Percentiles rank a stretch among this genome's conserved stretches.
Conservation (phyloP, 1,140 invertebrate species). For the Ceratoteleas bidentatus region DNA sequence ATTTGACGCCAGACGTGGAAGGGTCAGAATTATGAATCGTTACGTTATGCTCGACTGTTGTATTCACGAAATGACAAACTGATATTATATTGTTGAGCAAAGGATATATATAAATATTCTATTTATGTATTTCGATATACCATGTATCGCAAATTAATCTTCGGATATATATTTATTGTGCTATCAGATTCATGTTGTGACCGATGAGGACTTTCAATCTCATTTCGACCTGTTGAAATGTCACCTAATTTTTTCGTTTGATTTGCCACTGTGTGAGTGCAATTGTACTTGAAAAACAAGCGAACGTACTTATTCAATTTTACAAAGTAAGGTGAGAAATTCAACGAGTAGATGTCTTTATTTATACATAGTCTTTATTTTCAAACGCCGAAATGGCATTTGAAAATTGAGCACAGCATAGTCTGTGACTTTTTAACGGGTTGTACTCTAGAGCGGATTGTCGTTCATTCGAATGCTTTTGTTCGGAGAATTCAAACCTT, state of each 20-base stretch:
- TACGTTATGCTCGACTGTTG: conserved; percentile 42
- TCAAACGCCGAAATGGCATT: not conserved
- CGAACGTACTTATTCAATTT: not conserved
- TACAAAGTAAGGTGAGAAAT: not conserved
- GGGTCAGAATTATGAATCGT: conserved; percentile 51
- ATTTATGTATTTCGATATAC: conserved; percentile 52
- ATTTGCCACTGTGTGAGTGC: not conserved
- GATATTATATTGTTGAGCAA: conserved; percentile 60
- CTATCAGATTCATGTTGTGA: conserved; percentile 27
- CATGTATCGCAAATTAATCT: conserved; percentile 55
- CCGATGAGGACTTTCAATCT: not conserved
- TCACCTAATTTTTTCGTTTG: not conserved
- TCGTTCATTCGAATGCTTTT: conserved; percentile 10
- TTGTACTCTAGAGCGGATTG: not conserved
- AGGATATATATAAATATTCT: conserved; percentile 50
- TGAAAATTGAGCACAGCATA: not conserved
- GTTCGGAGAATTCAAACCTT: conserved; percentile 3
- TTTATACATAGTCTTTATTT: too few species aligned
- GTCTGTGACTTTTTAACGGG: not conserved
- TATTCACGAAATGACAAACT: conserved; percentile 48
- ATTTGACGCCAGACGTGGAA: conserved; percentile 53
- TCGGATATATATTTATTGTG: conserved; percentile 63
- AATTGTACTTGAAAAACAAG: not conserved
- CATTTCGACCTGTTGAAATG: conserved; percentile 9
- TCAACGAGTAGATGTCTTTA: not conserved